A percentile compares a stretch with the other conserved stretches of the same genome.
Conservation (phyloP, 2,113 vertebrate species). For the Strix uralensis region DNA sequence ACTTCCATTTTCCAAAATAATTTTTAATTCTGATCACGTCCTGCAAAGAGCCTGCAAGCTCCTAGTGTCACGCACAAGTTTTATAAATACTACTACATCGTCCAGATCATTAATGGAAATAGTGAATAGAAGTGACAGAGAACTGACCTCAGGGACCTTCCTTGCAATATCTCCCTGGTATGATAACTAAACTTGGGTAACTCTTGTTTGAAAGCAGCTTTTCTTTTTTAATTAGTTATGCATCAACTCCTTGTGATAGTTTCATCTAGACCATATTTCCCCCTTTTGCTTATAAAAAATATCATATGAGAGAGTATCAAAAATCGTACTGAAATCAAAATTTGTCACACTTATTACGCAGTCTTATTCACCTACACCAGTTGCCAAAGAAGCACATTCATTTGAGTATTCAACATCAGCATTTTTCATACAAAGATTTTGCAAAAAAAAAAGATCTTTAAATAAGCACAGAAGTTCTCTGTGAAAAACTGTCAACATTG, state of each 20-base stretch:
- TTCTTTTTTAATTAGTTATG: slow-evolving; percentile 46
- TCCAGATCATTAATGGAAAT: slow-evolving; percentile 37
- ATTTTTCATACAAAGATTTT: background rate
- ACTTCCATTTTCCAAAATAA: background rate
- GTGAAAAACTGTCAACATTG: background rate
- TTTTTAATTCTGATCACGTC: background rate
- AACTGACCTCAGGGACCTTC: slow-evolving; percentile 27
- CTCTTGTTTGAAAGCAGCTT: slow-evolving; percentile 22
- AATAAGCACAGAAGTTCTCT: background rate
- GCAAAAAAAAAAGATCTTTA: background rate
- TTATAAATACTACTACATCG: slow-evolving; percentile 8
- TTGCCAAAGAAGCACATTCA: background rate
- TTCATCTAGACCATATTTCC: background rate
- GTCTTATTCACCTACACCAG: background rate
- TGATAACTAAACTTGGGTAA: slow-evolving; percentile 29
- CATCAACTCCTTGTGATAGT: background rate
- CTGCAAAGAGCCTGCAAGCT: background rate
- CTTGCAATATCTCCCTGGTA: slow-evolving; percentile 39
- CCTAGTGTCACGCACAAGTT: background rate
- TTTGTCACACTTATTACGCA: background rate
- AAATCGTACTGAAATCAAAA: background rate
- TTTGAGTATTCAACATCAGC: background rate
- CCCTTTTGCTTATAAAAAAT: background rate
- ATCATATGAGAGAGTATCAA: background rate
- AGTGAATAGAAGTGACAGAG: slow-evolving; percentile 48